Percentiles rank a stretch among this genome's conserved stretches.
Conservation (phyloP, 1,140 invertebrate species). For the Nebria ingens region DNA sequence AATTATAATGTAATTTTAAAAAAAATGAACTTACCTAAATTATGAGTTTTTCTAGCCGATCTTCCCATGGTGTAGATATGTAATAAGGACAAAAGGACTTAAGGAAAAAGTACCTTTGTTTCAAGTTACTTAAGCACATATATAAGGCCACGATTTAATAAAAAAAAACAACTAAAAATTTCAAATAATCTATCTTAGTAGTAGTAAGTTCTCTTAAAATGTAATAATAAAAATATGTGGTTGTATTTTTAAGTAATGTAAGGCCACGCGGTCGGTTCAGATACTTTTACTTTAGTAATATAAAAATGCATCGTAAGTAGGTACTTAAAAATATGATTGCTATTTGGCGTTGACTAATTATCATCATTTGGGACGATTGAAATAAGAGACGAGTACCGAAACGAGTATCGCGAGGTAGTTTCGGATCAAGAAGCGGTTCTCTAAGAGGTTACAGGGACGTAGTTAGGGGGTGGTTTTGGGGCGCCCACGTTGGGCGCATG, state of each 20-base stretch:
- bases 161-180: background rate
- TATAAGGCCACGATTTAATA: background rate
- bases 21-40: constrained; percentile 1
- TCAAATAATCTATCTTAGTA: background rate
- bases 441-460: too few species aligned
- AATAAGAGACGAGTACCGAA: too few species aligned
- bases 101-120: background rate
- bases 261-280: constrained; percentile 2
- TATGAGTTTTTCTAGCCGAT: background rate
- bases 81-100: constrained; percentile 1
- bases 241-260: constrained; percentile 2
- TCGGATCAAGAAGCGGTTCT: background rate
- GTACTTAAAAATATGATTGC: too few species aligned
- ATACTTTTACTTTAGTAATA: too few species aligned
- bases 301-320: too few species aligned
- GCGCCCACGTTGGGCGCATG: background rate
- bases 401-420: constrained; percentile 2
- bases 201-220: background rate
- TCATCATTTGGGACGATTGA: too few species aligned
- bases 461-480: background rate
- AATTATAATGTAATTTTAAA: too few species aligned
- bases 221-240: background rate
- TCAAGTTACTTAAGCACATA: background rate
- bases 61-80: background rate
- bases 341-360: too few species aligned